Conservation (phyloP, 2,888 invertebrate species). For the Chirona hameri region DNA sequence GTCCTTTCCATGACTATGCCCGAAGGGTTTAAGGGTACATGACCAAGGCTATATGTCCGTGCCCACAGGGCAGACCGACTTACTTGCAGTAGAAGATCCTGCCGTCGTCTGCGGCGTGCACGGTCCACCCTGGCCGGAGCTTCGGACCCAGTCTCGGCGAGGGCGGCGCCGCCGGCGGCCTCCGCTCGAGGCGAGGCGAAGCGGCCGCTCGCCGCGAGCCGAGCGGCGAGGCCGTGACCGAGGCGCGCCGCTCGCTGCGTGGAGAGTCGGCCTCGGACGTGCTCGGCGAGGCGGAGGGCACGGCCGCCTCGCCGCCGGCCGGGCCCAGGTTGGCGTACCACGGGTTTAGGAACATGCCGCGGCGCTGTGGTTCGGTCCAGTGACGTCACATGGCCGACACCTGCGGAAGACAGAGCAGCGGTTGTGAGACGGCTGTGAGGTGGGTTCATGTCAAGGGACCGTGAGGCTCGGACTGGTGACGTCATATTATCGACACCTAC, state of each 20-base stretch:
- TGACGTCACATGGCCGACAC: too few species aligned
- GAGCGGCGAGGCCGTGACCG: too few species aligned
- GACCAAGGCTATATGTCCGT: too few species aligned
- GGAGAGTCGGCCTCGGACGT: not conserved
- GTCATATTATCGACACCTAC: too few species aligned
- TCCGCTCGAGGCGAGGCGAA: not conserved
- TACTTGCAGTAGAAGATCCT: conserved; percentile 5
- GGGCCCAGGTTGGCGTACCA: conserved; percentile 25
- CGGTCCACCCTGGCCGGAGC: conserved; percentile 6
- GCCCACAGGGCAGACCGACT: not conserved
- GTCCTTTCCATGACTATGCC: too few species aligned
- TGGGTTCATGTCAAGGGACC: too few species aligned
- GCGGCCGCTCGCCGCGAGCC: not conserved
- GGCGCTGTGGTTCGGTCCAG: not conserved
- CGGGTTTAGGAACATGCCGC: conserved; percentile 14
- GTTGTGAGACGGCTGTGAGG: too few species aligned
- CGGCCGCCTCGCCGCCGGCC: not conserved
- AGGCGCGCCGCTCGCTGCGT: too few species aligned
- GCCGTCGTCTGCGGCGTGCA: not conserved
- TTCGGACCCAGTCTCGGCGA: too few species aligned
- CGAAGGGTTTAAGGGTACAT: too few species aligned
- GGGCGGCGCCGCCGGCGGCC: not conserved
- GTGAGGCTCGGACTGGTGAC: too few species aligned
- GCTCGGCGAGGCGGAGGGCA: not conserved
- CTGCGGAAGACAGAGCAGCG: too few species aligned